Evolutionary conservation across 2,888 invertebrate genomes (phyloP), one percentile per base, ranked within the genome.

Genomic region (Lamellibrachia columna): DNA sequence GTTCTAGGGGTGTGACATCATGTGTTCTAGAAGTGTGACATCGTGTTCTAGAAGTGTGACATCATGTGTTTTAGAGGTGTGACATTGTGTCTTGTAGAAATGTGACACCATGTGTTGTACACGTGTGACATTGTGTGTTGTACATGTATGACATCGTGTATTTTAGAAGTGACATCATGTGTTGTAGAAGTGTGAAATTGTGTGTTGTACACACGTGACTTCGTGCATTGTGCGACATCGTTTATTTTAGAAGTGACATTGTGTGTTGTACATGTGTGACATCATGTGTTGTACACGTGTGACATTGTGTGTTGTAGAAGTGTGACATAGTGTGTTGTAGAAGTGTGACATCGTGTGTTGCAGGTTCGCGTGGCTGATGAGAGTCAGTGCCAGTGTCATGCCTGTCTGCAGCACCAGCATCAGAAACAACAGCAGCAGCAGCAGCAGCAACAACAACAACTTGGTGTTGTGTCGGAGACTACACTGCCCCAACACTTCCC

Each of bases 371-470:
- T 75, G 22, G n/a, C 75, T 15, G 75, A 75, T 6, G 95, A 95
- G 92, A 95, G 95, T 93, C 95, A 95, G 92, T 96, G 96, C 93
- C 96, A 96, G 95, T 96, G 96, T 93, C 96, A 96, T 94, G 95
- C 95, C 7, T 96, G 96, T 94, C 95, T 96, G 15, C 95, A 95
- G 93, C 95, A 91, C 28, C 91, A 91, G 91, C 91, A 15, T 28
- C 91, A 91, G 75, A 75, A 75, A 75, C 75, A 75, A 75, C 75
- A 75, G n/a, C 75, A 75, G 75, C 75, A 75, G 6, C 91, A 75
- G n/a, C 75, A 75, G n/a, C 75, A 75, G n/a, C 75, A 75, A n/a
- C 75, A 75, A n/a, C 75, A 75, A 75, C 75, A 75, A 75, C 75
- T 22, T 7, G 75, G 75, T 75, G 75, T 75, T 22, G 75, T n/a